Conservation (phyloP, 2,113 vertebrate species). For the Gallinago paraguaiae region DNA sequence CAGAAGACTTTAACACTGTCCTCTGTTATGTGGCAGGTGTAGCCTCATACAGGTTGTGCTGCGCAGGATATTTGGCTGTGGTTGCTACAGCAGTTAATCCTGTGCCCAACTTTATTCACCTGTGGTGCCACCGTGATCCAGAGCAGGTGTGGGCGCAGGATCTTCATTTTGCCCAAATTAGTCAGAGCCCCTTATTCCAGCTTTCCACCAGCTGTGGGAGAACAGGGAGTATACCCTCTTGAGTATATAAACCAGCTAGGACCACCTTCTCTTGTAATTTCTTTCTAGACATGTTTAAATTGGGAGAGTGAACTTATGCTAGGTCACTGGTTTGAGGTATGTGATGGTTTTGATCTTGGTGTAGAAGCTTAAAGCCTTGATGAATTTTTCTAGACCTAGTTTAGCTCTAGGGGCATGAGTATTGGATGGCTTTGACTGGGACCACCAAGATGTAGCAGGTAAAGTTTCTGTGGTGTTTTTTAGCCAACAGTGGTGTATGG, state of each 20-base stretch:
- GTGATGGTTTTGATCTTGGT: background rate
- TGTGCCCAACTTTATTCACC: background rate
- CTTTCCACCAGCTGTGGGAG: background rate
- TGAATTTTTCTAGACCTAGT: background rate
- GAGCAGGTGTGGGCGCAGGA: background rate
- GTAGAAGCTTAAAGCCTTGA: background rate
- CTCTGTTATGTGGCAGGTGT: background rate
- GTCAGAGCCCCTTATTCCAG: background rate
- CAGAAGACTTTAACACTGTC: background rate
- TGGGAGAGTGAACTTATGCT: background rate
- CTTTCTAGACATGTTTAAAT: background rate
- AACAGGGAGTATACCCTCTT: background rate
- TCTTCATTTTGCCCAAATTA: background rate
- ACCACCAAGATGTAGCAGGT: background rate
- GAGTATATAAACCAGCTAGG: background rate
- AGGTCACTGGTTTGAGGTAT: background rate
- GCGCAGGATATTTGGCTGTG: fast-evolving
- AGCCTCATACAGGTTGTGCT: background rate
- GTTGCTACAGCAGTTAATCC: background rate
- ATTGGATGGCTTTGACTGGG: background rate
- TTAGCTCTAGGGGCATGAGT: background rate
- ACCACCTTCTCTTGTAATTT: fast-evolving
- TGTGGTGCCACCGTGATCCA: background rate
- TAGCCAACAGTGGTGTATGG: background rate
- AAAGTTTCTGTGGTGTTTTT: background rate